Base-by-base conservation (phyloP, 2,888 invertebrate species). In the Thymelicus lineola region DNA sequence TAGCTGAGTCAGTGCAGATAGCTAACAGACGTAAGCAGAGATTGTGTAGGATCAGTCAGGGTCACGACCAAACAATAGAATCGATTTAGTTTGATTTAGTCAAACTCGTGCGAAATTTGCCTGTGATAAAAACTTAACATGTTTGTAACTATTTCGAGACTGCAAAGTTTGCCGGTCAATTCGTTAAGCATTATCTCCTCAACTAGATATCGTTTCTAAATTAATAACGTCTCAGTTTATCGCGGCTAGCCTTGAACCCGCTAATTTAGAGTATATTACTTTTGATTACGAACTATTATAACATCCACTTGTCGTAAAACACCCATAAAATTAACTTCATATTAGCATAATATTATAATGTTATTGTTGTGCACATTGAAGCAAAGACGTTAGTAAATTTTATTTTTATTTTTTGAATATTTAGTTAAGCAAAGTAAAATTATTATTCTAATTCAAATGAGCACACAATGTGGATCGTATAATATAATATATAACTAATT, bases 21-120 rank as follows among this genome's bases (percentile, higher is more conserved):
- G n/a, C 10, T 48, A 35, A 10, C 17, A 48, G 63, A 66, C 59
- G 42, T 50, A 67, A 67, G 35, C 67, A 67, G 50, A 60, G 66
- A 67, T 55, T 55, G 53, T 55, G 53, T 68, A 57, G 68, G 46
- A 68, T 68, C 55, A 62, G 45, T 61, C 61, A 62, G 46, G 53
- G 61, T 53, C 55, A 67, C 53, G 20, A 61, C 12, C 7, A 45
- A 42, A 68, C 68, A 68, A 61, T 62, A 68, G 61, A 68, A 61
- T 68, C 68, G 61, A 68, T 68, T 68, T 55, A 35, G 9, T 57
- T 53, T 20, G 53, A 17, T 53, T 53, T 35, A 46, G 45, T 53
- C 53, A 28, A 57, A 55, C 15, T 45, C 55, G 55, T 62, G 28
- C 36, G 45, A 62, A 55, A 62, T 55, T 35, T 20, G 58, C 35